These are phyloP conservation scores for Pelodiscus sinensis DNA, from an alignment of 2,113 vertebrate genomes.

Conservation along the genomic window DNA sequence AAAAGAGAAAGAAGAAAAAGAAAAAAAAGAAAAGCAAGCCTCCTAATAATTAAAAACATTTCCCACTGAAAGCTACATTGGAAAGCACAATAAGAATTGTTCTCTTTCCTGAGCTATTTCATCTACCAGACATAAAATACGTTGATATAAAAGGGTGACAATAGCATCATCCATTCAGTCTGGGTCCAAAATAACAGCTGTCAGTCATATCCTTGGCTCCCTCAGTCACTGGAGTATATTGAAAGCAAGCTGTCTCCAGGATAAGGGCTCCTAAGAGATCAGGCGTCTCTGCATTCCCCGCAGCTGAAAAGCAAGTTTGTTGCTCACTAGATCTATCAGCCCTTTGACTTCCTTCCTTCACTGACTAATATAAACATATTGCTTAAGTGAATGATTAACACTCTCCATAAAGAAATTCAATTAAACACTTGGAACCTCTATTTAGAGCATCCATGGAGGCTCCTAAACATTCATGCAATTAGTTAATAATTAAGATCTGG, in stretches of 20 bases:
- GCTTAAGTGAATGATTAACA: slow-evolving; percentile 74
- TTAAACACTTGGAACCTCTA: slow-evolving; percentile 71
- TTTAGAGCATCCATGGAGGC: slow-evolving; percentile 46
- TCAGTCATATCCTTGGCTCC: slow-evolving; percentile 70
- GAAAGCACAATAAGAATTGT: slow-evolving; percentile 32
- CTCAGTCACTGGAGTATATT: slow-evolving; percentile 45
- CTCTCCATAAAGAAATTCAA: slow-evolving; percentile 60
- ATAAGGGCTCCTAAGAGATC: slow-evolving; percentile 73
- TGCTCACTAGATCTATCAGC: slow-evolving; percentile 68
- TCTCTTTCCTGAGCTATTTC: slow-evolving; percentile 30
- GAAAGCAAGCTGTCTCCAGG: slow-evolving; percentile 57
- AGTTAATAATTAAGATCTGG: slow-evolving; percentile 51
- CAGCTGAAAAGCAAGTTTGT: slow-evolving; percentile 63
- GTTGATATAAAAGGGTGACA: slow-evolving; percentile 50
- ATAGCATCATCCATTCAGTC: slow-evolving; percentile 42
- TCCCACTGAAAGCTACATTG: neutral
- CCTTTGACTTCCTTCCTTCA: slow-evolving; percentile 74
- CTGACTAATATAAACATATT: slow-evolving; percentile 70
- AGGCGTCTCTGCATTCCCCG: slow-evolving; percentile 58
- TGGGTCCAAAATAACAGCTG: slow-evolving; percentile 68
- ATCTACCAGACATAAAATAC: slow-evolving; percentile 40
- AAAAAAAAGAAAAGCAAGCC: slow-evolving; percentile 3
- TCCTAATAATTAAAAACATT: slow-evolving; percentile 9
- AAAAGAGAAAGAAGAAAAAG: neutral
- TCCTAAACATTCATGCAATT: slow-evolving; percentile 65